Base-by-base conservation (phyloP, 2,888 invertebrate species). In the Eueremaeus valkanovi region DNA sequence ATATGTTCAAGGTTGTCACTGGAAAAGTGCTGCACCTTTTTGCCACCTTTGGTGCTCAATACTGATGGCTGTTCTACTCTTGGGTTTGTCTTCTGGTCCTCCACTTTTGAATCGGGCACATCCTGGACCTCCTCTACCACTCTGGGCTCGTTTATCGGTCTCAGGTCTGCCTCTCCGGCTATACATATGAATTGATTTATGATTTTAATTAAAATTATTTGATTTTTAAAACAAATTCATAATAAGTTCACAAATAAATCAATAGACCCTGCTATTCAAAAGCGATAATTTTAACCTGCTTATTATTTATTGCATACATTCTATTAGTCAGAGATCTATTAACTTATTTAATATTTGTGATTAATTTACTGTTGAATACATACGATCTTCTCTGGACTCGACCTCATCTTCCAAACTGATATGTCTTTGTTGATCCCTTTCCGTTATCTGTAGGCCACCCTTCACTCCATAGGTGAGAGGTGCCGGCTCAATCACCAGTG, bases 321-420 rank as follows among this genome's bases (percentile, higher is more conserved):
- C 18, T n/a, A n/a, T n/a, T n/a, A n/a, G n/a, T n/a, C n/a, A n/a
- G n/a, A n/a, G n/a, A n/a, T n/a, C n/a, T n/a, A n/a, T n/a, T n/a
- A n/a, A n/a, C n/a, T n/a, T n/a, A n/a, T n/a, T n/a, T n/a, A n/a
- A n/a, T n/a, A n/a, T n/a, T n/a, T n/a, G n/a, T n/a, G n/a, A n/a
- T n/a, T n/a, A 49, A 49, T 6, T 49, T 5, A 49, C 6, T 49
- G n/a, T n/a, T n/a, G 21, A 55, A 24, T 63, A 9, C 33, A 24
- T n/a, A 66, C 66, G 36, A 16, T 66, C 66, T 21, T 66, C 66
- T 66, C 66, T 66, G 66, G 33, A 18, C 36, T 66, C 66, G 5
- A 66, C 21, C 11, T 18, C 66, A 3, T 66, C 66, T 2, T 66
- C 66, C 6, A 66, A 16, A 31, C 18, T 66, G 3, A 66, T 21